phyloP scores from a whole-genome alignment of 2,888 invertebrate species.

The Scaptomyza caliginosa region DNA sequence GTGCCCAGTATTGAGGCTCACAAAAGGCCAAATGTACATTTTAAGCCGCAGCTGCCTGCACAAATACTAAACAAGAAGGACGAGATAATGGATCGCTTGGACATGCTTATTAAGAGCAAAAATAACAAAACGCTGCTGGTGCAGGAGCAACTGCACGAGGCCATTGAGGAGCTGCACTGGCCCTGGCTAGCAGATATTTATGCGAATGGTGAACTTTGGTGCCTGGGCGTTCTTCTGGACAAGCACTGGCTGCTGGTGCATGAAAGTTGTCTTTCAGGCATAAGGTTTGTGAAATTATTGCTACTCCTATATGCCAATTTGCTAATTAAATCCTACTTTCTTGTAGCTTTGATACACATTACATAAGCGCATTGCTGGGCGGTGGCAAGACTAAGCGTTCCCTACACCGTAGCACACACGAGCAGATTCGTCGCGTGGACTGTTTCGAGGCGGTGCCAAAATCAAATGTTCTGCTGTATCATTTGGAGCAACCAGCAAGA shows the following conservation, averaged over 20 bases:
- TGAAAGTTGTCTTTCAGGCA: constrained; percentile 84
- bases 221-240: constrained; percentile 89
- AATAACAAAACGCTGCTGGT: constrained; percentile 77
- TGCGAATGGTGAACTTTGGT: constrained; percentile 88
- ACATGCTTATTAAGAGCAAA: constrained; percentile 71
- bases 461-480: constrained; percentile 87
- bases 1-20: constrained; percentile 65
- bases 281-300: constrained; percentile 61
- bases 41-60: constrained; percentile 61
- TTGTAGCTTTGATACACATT: constrained; percentile 86
- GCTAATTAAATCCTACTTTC: neutral
- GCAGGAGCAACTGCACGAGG: constrained; percentile 77
- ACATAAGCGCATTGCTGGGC: constrained; percentile 88
- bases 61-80: constrained; percentile 68
- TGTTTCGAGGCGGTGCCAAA: constrained; percentile 86
- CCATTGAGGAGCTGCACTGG: constrained; percentile 84
- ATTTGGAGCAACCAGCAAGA: constrained; percentile 86
- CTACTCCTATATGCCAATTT: accelerated
- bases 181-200: constrained; percentile 91
- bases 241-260: constrained; percentile 88
- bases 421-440: constrained; percentile 88
- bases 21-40: constrained; percentile 72
- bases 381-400: constrained; percentile 86
- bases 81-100: constrained; percentile 73
- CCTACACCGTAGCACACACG: constrained; percentile 87